phyloP scores from a whole-genome alignment of 2,888 invertebrate genomes.

The Agrotis puta region DNA sequence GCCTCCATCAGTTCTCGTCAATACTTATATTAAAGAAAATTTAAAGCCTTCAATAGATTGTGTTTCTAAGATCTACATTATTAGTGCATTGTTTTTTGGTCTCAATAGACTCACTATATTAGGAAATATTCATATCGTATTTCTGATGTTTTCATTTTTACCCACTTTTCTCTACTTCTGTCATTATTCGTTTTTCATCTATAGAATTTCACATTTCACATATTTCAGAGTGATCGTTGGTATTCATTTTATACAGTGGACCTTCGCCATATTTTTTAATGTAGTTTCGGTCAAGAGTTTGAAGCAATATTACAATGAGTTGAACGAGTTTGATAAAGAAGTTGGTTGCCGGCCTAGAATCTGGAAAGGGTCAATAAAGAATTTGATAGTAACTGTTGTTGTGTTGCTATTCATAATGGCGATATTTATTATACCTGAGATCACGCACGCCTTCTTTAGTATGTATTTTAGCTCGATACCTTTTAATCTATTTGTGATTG shows the following conservation, averaged over 20 bases:
- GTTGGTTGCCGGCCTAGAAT: conserved; percentile 72
- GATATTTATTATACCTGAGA: neutral
- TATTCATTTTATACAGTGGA: conserved; percentile 49
- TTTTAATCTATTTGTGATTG: conserved; percentile 54
- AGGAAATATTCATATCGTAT: conserved; percentile 52
- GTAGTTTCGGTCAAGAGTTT: conserved; percentile 68
- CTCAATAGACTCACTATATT: conserved; percentile 67
- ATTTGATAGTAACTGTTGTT: conserved; percentile 45
- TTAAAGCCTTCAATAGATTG: conserved; percentile 68
- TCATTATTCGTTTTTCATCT: conserved; percentile 2
- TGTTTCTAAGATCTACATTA: conserved; percentile 74
- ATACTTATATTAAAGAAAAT: conserved; percentile 70
- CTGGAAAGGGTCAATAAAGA: conserved; percentile 65
- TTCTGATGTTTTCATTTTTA: conserved; percentile 14
- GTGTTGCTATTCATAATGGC: conserved; percentile 5
- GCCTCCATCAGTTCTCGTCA: conserved; percentile 71
- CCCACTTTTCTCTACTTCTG: conserved; percentile 7
- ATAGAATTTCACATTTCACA: conserved; percentile 8
- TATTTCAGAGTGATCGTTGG: neutral
- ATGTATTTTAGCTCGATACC: conserved; percentile 50
- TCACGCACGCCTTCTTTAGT: neutral
- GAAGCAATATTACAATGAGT: conserved; percentile 69
- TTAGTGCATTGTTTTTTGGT: conserved; percentile 23
- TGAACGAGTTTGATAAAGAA: conserved; percentile 74
- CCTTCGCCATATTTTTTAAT: conserved; percentile 63